Percentiles rank a stretch among this genome's conserved stretches.
Evolutionary conservation across 2,113 vertebrate genomes (phyloP).

Genomic region (Tragelaphus strepsiceros): DNA sequence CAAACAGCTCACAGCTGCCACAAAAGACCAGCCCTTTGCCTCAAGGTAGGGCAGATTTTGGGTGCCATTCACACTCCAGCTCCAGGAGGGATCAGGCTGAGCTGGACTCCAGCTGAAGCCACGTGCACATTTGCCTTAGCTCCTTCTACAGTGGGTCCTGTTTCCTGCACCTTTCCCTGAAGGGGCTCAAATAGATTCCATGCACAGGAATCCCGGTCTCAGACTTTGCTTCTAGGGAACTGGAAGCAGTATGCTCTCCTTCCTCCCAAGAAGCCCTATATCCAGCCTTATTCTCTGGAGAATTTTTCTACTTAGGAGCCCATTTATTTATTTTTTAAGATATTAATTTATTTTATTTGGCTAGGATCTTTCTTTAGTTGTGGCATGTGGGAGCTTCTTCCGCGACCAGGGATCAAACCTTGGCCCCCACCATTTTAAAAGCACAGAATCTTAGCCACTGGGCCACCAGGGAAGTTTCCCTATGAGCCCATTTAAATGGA

Average conservation of each 20-base stretch:
- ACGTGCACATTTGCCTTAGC: rapidly evolving
- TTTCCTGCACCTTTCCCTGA: neutral
- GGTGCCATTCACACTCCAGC: neutral
- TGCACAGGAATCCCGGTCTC: neutral
- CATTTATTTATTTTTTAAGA: neutral
- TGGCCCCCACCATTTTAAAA: neutral
- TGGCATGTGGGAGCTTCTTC: neutral
- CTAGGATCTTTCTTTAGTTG: neutral
- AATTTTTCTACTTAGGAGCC: neutral
- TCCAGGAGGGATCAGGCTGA: neutral
- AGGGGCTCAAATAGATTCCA: neutral
- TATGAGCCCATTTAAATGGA: neutral
- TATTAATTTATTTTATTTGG: neutral
- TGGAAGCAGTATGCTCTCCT: neutral
- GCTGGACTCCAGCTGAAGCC: neutral
- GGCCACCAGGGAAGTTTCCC: neutral
- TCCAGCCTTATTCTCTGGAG: neutral
- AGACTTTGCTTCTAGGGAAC: neutral
- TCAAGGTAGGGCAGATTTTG: neutral
- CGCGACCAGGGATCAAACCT: neutral
- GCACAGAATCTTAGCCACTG: neutral
- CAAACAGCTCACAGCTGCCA: neutral
- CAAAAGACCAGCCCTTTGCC: neutral
- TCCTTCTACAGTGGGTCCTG: neutral
- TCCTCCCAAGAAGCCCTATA: neutral